Evolutionary conservation across 2,888 invertebrate species (phyloP).

Genomic region (Nymphalis polychloros): DNA sequence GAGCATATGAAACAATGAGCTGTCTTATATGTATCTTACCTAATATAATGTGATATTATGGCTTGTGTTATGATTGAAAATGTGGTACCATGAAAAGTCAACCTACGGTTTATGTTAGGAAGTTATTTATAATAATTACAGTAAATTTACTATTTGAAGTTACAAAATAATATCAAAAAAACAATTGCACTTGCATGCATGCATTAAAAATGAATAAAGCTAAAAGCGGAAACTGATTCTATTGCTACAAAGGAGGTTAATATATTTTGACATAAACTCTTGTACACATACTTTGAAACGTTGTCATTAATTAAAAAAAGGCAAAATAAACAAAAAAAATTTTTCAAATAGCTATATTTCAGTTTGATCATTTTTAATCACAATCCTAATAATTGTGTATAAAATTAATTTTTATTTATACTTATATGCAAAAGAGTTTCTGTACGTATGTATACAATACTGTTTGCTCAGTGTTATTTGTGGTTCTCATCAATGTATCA

Average conservation of each 20-base stretch:
- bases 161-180: not conserved
- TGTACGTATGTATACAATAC: slow-evolving; percentile 32
- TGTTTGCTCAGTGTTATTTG: slow-evolving; percentile 33
- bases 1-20: not conserved
- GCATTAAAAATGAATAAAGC: slow-evolving; percentile 21
- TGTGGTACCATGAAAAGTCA: not conserved
- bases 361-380: not conserved
- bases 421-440: slow-evolving; percentile 34
- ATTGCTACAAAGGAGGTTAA: slow-evolving; percentile 19
- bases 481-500: slow-evolving; percentile 65
- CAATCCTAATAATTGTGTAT: too few species aligned
- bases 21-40: not conserved
- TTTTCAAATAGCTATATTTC: not conserved
- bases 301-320: not conserved
- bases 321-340: not conserved
- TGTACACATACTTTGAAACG: slow-evolving; percentile 22
- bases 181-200: slow-evolving; percentile 14
- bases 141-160: not conserved
- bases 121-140: not conserved
- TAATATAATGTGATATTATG: slow-evolving; percentile 7
- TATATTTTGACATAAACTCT: slow-evolving; percentile 24
- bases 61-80: slow-evolving; percentile 7
- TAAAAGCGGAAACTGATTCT: slow-evolving; percentile 18
- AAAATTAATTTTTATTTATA: not conserved
- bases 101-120: not conserved